Percentiles rank a stretch among this genome's conserved stretches.
phyloP scores from a whole-genome alignment of 2,888 invertebrate genomes.

The Lasioglossum calceatum region DNA sequence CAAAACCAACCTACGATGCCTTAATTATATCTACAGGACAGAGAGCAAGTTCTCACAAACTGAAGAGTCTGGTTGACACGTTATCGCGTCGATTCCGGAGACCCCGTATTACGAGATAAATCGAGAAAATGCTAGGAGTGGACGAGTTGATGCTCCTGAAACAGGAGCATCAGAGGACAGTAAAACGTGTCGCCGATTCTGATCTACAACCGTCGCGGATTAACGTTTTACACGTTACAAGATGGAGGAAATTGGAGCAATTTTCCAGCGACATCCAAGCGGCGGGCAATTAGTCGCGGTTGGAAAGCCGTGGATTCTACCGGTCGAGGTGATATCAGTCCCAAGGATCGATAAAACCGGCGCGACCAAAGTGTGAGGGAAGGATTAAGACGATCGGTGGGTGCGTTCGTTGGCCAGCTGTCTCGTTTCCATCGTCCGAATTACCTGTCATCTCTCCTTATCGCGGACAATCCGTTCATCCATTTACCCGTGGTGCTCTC shows the following conservation, averaged over 20 bases:
- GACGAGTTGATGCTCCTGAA: not conserved
- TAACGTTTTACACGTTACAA: not conserved
- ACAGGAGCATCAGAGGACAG: not conserved
- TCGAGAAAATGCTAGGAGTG: not conserved
- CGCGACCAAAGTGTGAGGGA: slow-evolving; percentile 21
- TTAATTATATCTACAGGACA: not conserved
- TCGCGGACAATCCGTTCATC: slow-evolving; percentile 77
- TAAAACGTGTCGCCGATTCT: not conserved
- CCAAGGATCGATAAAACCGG: slow-evolving; percentile 39
- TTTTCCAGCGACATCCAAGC: not conserved
- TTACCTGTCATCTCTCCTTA: slow-evolving; percentile 81
- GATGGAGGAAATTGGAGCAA: slow-evolving; percentile 1
- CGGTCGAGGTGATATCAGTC: slow-evolving; percentile 25
- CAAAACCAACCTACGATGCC: not conserved
- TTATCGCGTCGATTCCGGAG: not conserved
- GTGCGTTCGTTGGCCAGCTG: slow-evolving; percentile 49
- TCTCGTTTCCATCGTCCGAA: slow-evolving; percentile 70
- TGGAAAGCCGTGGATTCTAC: slow-evolving; percentile 9
- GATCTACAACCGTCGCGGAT: not conserved
- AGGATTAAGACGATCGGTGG: slow-evolving; percentile 50
- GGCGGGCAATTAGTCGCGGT: slow-evolving; percentile 22
- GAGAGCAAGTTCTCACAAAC: not conserved
- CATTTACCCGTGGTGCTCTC: slow-evolving; percentile 61
- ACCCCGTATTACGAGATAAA: not conserved
- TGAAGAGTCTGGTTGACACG: not conserved